Conservation (phyloP, 1,140 invertebrate genomes). For the Drosophila funebris region DNA sequence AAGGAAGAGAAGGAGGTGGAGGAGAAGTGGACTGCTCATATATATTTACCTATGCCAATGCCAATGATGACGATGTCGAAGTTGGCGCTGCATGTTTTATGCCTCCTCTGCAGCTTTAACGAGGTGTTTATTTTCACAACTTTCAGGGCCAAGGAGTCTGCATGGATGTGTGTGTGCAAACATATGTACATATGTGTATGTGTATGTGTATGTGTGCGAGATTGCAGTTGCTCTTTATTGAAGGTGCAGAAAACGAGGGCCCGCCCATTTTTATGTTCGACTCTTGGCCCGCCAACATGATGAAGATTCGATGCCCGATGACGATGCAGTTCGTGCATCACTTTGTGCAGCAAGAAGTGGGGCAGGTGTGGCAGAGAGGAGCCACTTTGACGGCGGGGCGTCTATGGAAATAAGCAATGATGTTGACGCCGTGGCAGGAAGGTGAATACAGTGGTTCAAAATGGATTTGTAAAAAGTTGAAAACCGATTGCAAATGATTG, state of each 20-base stretch:
- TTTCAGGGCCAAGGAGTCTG: constrained; percentile 57
- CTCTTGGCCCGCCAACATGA: constrained; percentile 65
- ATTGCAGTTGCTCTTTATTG: constrained; percentile 52
- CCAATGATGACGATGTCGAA: constrained; percentile 51
- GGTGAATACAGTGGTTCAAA: constrained; percentile 28
- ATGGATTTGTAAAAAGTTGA: background rate
- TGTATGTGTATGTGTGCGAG: constrained; percentile 13
- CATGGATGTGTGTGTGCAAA: background rate
- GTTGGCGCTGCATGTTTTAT: constrained; percentile 80
- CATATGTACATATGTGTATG: constrained; percentile 17
- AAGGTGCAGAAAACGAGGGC: constrained; percentile 79
- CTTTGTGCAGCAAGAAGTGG: background rate
- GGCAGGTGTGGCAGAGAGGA: background rate
- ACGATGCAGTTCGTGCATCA: constrained; percentile 60
- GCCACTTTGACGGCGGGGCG: constrained; percentile 68
- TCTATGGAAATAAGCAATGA: constrained; percentile 75
- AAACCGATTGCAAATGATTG: background rate
- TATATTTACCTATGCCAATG: constrained; percentile 68
- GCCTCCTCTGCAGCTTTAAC: constrained; percentile 81
- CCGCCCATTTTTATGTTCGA: constrained; percentile 75
- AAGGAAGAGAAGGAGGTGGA: background rate
- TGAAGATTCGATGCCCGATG: constrained; percentile 66
- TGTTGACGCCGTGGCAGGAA: constrained; percentile 61
- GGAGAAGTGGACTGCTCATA: constrained; percentile 16
- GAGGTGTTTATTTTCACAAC: constrained; percentile 83